Evolutionary conservation across 2,888 invertebrate species (phyloP), one percentile per base, ranked within the genome.

Genomic region (Argyresthia goedartella): DNA sequence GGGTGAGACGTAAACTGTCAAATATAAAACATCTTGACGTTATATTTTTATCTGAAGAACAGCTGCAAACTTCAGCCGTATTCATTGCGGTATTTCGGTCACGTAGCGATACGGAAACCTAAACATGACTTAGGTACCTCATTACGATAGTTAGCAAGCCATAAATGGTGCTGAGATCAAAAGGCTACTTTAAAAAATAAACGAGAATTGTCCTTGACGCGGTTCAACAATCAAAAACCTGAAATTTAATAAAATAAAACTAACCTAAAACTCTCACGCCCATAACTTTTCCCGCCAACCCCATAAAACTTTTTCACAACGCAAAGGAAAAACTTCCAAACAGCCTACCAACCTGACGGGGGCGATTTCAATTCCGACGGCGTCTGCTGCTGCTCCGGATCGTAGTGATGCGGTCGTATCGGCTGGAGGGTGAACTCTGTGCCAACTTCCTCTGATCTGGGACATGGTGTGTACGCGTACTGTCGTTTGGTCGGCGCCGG

Each of bases 361-460:
- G 75, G 74, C 13, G 75, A 66, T 61, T 81, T 80, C 54, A 49
- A 39, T 47, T 71, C 61, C 46, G 81, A 81, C 46, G 80, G 76
- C 43, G 66, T 67, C 0, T 71, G 72, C 11, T 61, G 59, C 8
- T 60, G 57, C 47, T 61, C 62, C 51, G 71, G 67, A 52, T 68
- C 67, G 52, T 71, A 66, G 56, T 58, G 67, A 53, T 71, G 66
- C 55, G 58, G 63, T 53, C 61, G 64, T 52, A 76, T 63, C 53
- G 79, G 71, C 54, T 84, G 81, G 42, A 82, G 68, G 7, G 85
- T 81, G 56, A 80, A 72, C 55, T 85, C 84, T 0, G 87, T 86
- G 55, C 88, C 88, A 50, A 87, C 85, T 59, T 88, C 87, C 64
- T 87, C 87, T 55, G 87, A 87, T 52, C 88, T 66, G 53, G 88